A percentile compares a stretch with the other conserved stretches of the same genome.
Conservation (phyloP, 2,113 vertebrate species). For the Bungarus multicinctus region DNA sequence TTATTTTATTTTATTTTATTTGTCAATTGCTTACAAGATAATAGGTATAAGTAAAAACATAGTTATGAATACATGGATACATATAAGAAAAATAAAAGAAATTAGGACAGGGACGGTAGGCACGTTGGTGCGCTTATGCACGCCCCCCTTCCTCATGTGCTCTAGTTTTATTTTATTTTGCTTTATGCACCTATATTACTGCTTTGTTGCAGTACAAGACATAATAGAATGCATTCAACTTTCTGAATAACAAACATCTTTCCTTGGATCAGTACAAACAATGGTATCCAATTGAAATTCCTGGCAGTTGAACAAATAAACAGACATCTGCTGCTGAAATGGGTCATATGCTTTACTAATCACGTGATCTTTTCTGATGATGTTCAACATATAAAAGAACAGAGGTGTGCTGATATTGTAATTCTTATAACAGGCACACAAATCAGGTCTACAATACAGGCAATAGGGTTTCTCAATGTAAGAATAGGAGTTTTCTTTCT, state of each 20-base stretch:
- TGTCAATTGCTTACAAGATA: no score
- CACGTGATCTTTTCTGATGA: fast-evolving
- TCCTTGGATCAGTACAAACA: conserved; percentile 55
- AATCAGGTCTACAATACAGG: not conserved
- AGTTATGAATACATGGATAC: no score
- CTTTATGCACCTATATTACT: conserved; percentile 37
- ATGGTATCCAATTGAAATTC: conserved; percentile 52
- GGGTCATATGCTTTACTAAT: fast-evolving
- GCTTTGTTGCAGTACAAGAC: conserved; percentile 36
- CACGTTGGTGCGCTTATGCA: no score
- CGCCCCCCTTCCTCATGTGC: no score
- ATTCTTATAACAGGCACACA: not conserved
- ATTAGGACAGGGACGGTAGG: no score
- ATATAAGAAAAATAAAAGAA: no score
- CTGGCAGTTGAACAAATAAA: conserved; percentile 54
- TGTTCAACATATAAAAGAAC: not conserved
- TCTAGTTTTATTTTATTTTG: not conserved
- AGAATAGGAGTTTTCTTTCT: not conserved
- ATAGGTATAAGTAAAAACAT: no score
- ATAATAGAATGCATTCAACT: conserved; percentile 41
- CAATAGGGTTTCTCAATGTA: not conserved
- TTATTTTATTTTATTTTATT: no score
- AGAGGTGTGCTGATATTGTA: not conserved
- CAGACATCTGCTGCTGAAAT: not conserved
- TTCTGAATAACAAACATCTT: conserved; percentile 25